Evolutionary conservation across 1,140 invertebrate genomes (phyloP).

Genomic region (Oedothorax gibbosus): DNA sequence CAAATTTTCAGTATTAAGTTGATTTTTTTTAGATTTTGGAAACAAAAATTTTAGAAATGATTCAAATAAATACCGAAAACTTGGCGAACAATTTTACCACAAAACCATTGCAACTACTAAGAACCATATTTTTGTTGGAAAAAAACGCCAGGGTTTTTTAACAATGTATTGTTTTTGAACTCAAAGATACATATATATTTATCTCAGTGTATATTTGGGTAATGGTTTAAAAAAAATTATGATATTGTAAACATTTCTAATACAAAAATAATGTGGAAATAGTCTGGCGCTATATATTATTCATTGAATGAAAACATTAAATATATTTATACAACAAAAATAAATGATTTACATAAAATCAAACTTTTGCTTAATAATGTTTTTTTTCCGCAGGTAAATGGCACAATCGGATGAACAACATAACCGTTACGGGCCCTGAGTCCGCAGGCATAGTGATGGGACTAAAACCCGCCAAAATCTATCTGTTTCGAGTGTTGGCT

Average conservation of each 20-base stretch:
- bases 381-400: slow-evolving; percentile 60
- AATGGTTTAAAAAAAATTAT: not conserved
- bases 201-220: no score
- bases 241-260: not conserved
- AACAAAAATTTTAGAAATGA: no score
- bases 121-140: no score
- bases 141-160: no score
- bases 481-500: slow-evolving; percentile 94
- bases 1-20: no score
- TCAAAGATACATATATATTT: no score
- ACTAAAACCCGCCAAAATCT: slow-evolving; percentile 88
- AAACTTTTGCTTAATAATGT: not conserved
- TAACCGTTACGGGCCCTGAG: slow-evolving; percentile 77
- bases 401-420: slow-evolving; percentile 59
- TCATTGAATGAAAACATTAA: not conserved
- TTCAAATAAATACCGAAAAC: no score
- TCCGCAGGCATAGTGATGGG: slow-evolving; percentile 82
- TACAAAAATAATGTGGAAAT: not conserved
- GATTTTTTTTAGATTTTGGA: no score
- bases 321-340: not conserved
- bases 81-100: no score
- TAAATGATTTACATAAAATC: not conserved
- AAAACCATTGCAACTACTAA: no score
- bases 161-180: no score
- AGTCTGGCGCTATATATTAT: no score